phyloP scores from a whole-genome alignment of 2,888 invertebrate genomes.

The Choristoneura rosaceana region DNA sequence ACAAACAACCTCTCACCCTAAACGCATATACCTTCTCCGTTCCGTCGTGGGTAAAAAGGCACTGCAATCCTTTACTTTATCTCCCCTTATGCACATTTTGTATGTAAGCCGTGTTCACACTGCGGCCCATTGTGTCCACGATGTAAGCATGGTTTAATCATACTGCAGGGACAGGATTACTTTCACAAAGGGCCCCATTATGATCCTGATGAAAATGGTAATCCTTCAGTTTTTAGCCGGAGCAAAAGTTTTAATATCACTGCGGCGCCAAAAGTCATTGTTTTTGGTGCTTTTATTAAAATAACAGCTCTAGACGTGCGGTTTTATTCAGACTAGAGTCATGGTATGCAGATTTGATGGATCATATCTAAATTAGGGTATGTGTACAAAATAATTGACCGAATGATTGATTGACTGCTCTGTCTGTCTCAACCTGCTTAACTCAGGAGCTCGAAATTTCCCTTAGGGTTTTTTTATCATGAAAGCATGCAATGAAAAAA shows the following conservation, averaged over 20 bases:
- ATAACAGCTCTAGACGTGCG: background rate
- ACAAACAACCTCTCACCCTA: too few species aligned
- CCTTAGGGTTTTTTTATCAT: too few species aligned
- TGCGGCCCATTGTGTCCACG: conserved; percentile 44
- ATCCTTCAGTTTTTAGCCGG: conserved; percentile 36
- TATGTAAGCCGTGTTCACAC: conserved; percentile 20
- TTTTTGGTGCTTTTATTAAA: conserved; percentile 3
- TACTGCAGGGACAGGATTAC: conserved; percentile 40
- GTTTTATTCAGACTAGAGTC: too few species aligned
- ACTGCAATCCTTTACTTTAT: background rate
- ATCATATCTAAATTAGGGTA: too few species aligned
- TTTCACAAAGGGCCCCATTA: conserved; percentile 36
- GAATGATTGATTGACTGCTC: too few species aligned
- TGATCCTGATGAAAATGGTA: conserved; percentile 44
- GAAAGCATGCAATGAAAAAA: too few species aligned
- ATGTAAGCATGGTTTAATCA: conserved; percentile 46
- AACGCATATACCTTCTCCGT: too few species aligned
- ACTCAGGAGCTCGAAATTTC: too few species aligned
- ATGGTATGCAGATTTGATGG: too few species aligned
- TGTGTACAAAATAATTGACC: too few species aligned
- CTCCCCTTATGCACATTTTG: conserved; percentile 13
- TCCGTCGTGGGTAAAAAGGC: too few species aligned
- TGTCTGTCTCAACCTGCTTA: too few species aligned
- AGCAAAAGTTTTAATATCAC: conserved; percentile 35
- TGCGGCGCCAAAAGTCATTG: conserved; percentile 12